Base-by-base conservation (phyloP, 2,797 vertebrate genomes). In the Helostoma temminkii region DNA sequence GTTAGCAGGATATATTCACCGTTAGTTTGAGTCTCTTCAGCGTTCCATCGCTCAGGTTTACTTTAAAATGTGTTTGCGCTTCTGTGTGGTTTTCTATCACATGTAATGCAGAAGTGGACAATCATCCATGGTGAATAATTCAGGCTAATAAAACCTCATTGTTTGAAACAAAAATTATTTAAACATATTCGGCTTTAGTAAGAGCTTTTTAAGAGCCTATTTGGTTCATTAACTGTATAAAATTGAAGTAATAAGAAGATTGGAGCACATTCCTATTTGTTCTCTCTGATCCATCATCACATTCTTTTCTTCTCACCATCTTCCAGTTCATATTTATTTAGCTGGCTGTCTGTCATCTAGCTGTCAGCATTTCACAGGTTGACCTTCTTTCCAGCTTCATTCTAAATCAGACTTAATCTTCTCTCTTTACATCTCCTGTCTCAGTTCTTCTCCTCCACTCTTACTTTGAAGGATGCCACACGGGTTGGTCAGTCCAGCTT, bases 401-500 rank as follows among this genome's bases (percentile, higher is more conserved):
- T 49, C 39, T 64, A 46, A 52, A 60, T 76, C 16, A 49, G 19
- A 12, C 57, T 70, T 62, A 10, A 68, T 62, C 47, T 56, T 36
- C 32, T 21, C 26, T 39, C 47, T 62, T 12, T 5, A 30, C 56
- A 11, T 71, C 34, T 2, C 41, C 9, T 25, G 22, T 56, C 43
- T 42, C 22, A 18, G 54, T 36, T 47, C 15, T n/a, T 1, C 49
- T 55, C 26, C 19, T 34, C 14, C 28, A 6, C 16, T 5, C 5
- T 46, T 0, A 34, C 46, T 2, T 49, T 6, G n/a, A n/a, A n/a
- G n/a, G n/a, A n/a, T n/a, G n/a, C n/a, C n/a, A n/a, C 53, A 48
- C 47, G 53, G 8, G 26, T 47, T 72, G 79, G 79, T 66, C 66
- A 65, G 21, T 76, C 69, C 49, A 32, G 42, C 68, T 56, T 70